Evolutionary conservation across 2,797 vertebrate genomes (phyloP), one percentile per base, ranked within the genome.

Genomic region (Artibeus jamaicensis): DNA sequence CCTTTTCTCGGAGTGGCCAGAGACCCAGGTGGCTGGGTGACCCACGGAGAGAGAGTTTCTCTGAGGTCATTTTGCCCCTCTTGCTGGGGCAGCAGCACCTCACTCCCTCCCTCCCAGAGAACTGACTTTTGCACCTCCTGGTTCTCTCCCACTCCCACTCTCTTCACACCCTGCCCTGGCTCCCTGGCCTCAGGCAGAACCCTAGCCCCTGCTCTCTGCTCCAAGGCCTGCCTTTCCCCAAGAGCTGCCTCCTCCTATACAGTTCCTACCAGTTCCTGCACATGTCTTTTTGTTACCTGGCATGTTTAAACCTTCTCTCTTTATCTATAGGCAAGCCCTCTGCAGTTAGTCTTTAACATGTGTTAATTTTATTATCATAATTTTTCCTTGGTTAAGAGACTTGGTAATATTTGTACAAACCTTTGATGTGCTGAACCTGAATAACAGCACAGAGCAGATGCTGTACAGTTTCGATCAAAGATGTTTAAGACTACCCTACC

Each of bases 241-340:
- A 98, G 98, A 98, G 97, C 94, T 95, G 93, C 97, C 98, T 98
- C 98, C 98, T 98, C 98, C 98, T 98, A 98, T 98, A 98, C 98
- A 98, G 98, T 97, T 97, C 93, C 96, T 95, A 96, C 91, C 96
- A 90, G 97, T 92, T 96, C 98, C 96, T 98, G 98, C 98, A 98
- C 98, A 98, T 15, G 95, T 97, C 98, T 98, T 97, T 98, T 97
- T 98, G 98, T 98, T 98, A 98, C 97, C 97, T 97, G 97, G 99
- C 99, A 99, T 99, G 99, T 98, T 98, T 97, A 98, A 98, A 98
- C 97, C 95, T 98, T 98, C 98, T 98, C 97, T 98, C 98, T 98
- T 98, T 98, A 96, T 97, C 97, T 81, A 62, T 97, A 98, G 98
- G 96, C 98, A 97, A 98, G 85, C 97, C 93, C 91, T 98, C 89